A percentile compares a stretch with the other conserved stretches of the same genome.
These are phyloP conservation scores for Nematolebias whitei DNA, from an alignment of 2,113 vertebrate genomes.

Conservation along the genomic window DNA sequence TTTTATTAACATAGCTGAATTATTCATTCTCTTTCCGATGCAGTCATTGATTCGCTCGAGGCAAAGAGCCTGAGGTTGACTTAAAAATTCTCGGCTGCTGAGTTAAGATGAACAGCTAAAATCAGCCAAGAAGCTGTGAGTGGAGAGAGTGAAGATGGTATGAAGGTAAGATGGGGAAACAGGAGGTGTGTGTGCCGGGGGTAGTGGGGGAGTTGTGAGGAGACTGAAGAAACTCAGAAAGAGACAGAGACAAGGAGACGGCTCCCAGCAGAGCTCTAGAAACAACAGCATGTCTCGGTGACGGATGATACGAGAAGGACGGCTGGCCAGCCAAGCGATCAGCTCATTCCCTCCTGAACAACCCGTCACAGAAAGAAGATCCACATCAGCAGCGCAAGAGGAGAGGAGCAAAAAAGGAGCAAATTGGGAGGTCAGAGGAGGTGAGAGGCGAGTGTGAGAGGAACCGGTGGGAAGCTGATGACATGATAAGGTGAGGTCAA, in stretches of 20 bases:
- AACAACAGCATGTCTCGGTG: conserved; percentile 76
- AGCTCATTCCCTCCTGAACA: conserved; percentile 69
- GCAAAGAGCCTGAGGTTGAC: conserved; percentile 36
- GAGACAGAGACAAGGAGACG: conserved; percentile 69
- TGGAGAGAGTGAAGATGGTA: conserved; percentile 5
- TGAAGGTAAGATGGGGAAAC: conserved; percentile 2
- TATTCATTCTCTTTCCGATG: conserved; percentile 40
- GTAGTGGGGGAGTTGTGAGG: background rate
- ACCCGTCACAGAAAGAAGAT: conserved; percentile 57
- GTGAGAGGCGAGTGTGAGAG: conserved; percentile 20
- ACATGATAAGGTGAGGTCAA: conserved; percentile 12
- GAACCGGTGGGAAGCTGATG: conserved; percentile 2
- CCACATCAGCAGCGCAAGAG: conserved; percentile 54
- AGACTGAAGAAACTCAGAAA: conserved; percentile 43
- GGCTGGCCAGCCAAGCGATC: conserved; percentile 70
- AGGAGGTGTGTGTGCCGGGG: background rate
- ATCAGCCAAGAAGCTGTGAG: conserved; percentile 18
- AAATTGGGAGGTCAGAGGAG: conserved; percentile 1
- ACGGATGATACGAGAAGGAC: conserved; percentile 70
- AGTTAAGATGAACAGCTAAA: conserved; percentile 53
- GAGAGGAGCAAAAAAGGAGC: conserved; percentile 29
- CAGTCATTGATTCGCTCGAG: conserved; percentile 46
- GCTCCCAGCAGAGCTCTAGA: conserved; percentile 76
- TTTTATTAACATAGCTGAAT: conserved; percentile 57
- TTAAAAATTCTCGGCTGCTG: conserved; percentile 60